Evolutionary conservation across 2,888 invertebrate species (phyloP).

Genomic region (Campopleginae sp.): DNA sequence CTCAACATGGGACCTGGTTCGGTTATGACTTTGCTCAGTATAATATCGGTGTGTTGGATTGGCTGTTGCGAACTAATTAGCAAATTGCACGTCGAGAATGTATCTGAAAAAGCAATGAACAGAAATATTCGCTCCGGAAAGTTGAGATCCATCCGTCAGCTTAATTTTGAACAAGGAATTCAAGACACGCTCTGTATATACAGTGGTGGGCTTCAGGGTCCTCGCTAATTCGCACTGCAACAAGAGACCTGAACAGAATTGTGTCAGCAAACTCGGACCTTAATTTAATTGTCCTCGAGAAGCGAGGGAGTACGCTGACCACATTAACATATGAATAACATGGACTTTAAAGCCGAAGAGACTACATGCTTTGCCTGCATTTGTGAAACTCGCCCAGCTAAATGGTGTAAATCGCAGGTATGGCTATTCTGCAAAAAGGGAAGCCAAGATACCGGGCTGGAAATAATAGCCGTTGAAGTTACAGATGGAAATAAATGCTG

Average conservation of each 20-base stretch:
- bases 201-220: slow-evolving; percentile 25
- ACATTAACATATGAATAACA: slow-evolving; percentile 36
- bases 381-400: neutral
- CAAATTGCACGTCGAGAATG: neutral
- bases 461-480: neutral
- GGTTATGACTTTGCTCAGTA: neutral
- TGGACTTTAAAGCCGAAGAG: slow-evolving; percentile 29
- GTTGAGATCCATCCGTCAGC: neutral
- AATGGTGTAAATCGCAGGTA: slow-evolving; percentile 1
- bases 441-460: neutral
- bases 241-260: slow-evolving; percentile 18
- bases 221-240: slow-evolving; percentile 26
- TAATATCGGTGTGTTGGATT: neutral
- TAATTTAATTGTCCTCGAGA: slow-evolving; percentile 41
- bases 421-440: neutral
- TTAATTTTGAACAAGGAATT: neutral
- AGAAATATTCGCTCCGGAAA: neutral
- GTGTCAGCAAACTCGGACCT: slow-evolving; percentile 23
- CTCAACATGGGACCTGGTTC: neutral
- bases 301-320: slow-evolving; percentile 41
- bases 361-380: slow-evolving; percentile 9
- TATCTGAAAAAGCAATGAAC: neutral
- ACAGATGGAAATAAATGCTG: neutral
- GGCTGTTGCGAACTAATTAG: neutral
- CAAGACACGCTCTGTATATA: neutral